Percentiles rank a stretch among this genome's conserved stretches.
Conservation (phyloP, 2,797 vertebrate genomes). For the Petrocephalus sullivani region DNA sequence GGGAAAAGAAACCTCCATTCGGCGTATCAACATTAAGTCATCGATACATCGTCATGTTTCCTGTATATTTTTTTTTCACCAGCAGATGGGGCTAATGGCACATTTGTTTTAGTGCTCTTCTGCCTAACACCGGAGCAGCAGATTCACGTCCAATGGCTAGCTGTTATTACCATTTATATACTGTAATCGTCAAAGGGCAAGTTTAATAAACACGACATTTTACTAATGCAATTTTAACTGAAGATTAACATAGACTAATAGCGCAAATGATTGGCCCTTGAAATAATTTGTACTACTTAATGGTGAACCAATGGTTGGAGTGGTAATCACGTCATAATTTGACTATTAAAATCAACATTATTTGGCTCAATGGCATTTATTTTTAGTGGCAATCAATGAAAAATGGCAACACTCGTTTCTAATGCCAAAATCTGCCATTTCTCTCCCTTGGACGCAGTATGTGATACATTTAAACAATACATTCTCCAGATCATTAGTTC, state of each 20-base stretch:
- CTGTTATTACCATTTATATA: background rate
- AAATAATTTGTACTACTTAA: slow-evolving; percentile 6
- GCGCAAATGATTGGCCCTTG: background rate
- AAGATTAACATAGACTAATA: background rate
- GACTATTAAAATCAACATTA: slow-evolving; percentile 15
- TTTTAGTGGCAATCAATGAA: background rate
- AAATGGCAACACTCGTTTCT: background rate
- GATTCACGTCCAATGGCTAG: background rate
- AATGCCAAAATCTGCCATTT: background rate
- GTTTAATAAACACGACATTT: slow-evolving; percentile 1
- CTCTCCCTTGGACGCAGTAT: background rate
- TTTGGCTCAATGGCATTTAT: slow-evolving; percentile 1
- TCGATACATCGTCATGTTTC: background rate
- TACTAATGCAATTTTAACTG: slow-evolving; percentile 9
- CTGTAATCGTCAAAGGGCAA: background rate
- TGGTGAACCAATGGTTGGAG: background rate
- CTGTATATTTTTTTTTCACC: background rate
- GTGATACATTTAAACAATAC: background rate
- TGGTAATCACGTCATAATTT: slow-evolving; percentile 12
- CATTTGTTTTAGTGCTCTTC: background rate
- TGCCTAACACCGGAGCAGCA: background rate
- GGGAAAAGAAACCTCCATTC: background rate
- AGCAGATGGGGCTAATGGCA: background rate
- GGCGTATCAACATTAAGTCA: background rate
- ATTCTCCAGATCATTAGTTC: background rate